Evolutionary conservation across 2,113 vertebrate species (phyloP).

Genomic region (Leptocoma aspasia): DNA sequence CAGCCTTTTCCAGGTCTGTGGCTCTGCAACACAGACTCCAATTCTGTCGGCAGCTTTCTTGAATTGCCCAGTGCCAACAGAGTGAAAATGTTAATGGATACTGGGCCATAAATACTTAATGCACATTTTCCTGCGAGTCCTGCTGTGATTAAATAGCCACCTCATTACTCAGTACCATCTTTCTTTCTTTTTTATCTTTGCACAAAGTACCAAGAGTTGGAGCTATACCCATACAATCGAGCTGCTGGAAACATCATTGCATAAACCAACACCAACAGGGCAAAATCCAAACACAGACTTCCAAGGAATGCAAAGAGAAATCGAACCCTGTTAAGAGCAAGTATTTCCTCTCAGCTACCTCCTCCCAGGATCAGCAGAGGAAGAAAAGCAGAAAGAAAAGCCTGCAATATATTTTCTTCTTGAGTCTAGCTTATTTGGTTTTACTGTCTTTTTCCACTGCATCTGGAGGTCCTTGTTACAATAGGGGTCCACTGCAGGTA

Average conservation of each 20-base stretch:
- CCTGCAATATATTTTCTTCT: neutral
- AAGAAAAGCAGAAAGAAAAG: neutral
- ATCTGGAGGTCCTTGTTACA: neutral
- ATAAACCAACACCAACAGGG: neutral
- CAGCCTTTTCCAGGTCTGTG: neutral
- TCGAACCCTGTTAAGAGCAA: neutral
- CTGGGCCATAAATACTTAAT: constrained; percentile 63
- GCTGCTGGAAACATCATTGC: neutral
- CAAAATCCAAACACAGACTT: neutral
- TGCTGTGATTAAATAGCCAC: constrained; percentile 47
- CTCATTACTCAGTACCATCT: constrained; percentile 52
- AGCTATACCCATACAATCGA: neutral
- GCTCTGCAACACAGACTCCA: neutral
- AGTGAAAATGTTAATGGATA: constrained; percentile 48
- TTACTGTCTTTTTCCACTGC: neutral
- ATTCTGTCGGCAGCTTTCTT: neutral
- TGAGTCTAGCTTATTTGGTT: neutral
- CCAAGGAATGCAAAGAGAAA: neutral
- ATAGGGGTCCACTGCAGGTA: fast-evolving
- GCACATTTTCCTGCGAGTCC: constrained; percentile 17
- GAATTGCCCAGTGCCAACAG: constrained; percentile 16
- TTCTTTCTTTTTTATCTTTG: constrained; percentile 22
- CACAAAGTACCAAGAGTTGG: neutral
- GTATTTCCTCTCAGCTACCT: neutral
- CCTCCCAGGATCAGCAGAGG: neutral